Base-by-base conservation (phyloP, 2,888 invertebrate genomes). In the Pheosia gnoma region DNA sequence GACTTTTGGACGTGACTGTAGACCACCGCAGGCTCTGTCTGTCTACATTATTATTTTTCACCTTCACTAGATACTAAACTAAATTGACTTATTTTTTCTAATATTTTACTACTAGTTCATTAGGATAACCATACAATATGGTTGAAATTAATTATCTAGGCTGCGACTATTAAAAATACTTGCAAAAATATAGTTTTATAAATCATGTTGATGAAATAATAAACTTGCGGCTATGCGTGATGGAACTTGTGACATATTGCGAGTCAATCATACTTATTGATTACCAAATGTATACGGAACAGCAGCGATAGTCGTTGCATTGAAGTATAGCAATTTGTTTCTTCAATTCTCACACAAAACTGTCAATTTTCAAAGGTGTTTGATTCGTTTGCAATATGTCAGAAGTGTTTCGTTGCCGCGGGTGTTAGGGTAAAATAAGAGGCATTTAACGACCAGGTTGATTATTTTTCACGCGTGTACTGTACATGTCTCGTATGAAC, bases 71-170 rank as follows among this genome's bases (percentile, higher is more conserved):
- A 59, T 60, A 71, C 60, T 58, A 59, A 60, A 65, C 61, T 59
- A 67, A 67, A 63, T 63, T 73, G 74, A 75, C 67, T 54, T 71
- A 75, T 77, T 77, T 78, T 25, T 78, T 72, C 63, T 79, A 80
- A 71, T 65, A 67, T 73, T 74, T 72, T 55, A 73, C 72, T 72
- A 62, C 38, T 77, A 78, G 70, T 57, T 77, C 77, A 39, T 63
- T 73, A 72, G 67, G 53, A 51, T 68, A 72, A 80, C 79, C 78
- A 74, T 74, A 47, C 38, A 55, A 59, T 25, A 76, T 79, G 78
- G 75, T 79, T 75, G 55, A 55, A 62, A 65, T 7, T 78, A 77
- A 78, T 79, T 80, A 61, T 62, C 59, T 61, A 66, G 71, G 75
- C 65, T 63, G 67, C 66, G 63, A 59, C 62, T 59, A 61, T 67